Conservation (phyloP, 2,113 vertebrate genomes). For the Lethenteron reissneri region DNA sequence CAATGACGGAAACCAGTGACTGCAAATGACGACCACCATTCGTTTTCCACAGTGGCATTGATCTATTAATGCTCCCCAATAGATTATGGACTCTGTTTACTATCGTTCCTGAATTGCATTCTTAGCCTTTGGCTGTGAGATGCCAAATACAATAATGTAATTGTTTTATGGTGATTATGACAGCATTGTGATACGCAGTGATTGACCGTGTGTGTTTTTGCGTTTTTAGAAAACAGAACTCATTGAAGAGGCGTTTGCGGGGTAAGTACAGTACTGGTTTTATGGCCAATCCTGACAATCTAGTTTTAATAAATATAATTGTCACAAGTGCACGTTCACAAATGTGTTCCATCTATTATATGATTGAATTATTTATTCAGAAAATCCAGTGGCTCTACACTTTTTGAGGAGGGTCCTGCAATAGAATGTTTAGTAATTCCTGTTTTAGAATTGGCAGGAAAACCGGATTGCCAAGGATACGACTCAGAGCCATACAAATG, state of each 20-base stretch:
- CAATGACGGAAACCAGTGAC: no score
- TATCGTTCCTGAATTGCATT: neutral
- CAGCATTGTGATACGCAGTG: neutral
- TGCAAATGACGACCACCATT: neutral
- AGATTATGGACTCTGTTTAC: neutral
- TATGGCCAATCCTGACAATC: neutral
- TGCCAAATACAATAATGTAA: neutral
- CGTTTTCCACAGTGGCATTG: neutral
- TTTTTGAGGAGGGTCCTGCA: neutral
- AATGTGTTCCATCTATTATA: neutral
- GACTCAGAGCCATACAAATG: no score
- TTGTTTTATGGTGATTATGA: neutral
- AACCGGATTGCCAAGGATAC: no score
- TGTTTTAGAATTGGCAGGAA: no score
- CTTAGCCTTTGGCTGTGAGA: neutral
- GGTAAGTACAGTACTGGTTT: conserved; percentile 30
- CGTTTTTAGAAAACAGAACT: conserved; percentile 68
- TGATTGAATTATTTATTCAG: neutral
- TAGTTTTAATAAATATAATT: neutral
- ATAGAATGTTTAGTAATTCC: neutral
- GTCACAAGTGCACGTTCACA: neutral
- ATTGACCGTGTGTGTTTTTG: conserved; percentile 7
- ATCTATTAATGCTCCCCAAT: no score
- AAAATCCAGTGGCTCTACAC: neutral
- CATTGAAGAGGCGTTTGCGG: conserved; percentile 90